Evolutionary conservation across 2,888 invertebrate species (phyloP), one percentile per base, ranked within the genome.

Genomic region (Conops quadrifasciatus): DNA sequence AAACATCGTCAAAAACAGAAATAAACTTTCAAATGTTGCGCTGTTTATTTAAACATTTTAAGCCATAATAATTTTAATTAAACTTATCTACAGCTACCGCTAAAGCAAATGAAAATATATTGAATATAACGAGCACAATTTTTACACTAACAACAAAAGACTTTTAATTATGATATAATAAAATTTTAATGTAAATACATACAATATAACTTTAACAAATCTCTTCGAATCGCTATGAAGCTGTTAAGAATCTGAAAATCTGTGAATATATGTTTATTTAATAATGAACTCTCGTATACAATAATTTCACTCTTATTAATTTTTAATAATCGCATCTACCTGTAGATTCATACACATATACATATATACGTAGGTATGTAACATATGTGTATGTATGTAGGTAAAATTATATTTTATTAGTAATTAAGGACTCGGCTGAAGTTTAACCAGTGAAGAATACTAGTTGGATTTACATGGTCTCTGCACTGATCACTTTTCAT

Each of bases 131-230:
- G 51, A 62, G 68, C 68, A 68, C 68, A 68, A 68, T 60, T 68
- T 68, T 68, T 68, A 68, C 62, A 68, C 68, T 68, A 49, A 62
- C 62, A 68, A 68, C 68, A 43, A 62, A 68, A 68, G 68, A 68
- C 68, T 67, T 67, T 68, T 51, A 68, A 49, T 51, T 68, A 68
- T 36, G 24, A 68, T 62, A 68, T 62, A 68, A 56, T 24, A 21
- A 59, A 56, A 43, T 67, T 58, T 58, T 58, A 43, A 66, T 66
- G 66, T 66, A 66, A 45, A 58, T 67, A 67, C 13, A 53, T 53
- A 60, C n/a, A 30, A 51, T n/a, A 49, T 66, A 53, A 36, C 36
- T 66, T 36, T 30, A 66, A 66, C 21, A 24, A 49, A 51, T 60
- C 49, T 62, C 49, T 59, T 19, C 49, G 60, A 47, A 68, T 68